phyloP scores from a whole-genome alignment of 2,113 vertebrate genomes.

The Apistogramma diplotaenia region DNA sequence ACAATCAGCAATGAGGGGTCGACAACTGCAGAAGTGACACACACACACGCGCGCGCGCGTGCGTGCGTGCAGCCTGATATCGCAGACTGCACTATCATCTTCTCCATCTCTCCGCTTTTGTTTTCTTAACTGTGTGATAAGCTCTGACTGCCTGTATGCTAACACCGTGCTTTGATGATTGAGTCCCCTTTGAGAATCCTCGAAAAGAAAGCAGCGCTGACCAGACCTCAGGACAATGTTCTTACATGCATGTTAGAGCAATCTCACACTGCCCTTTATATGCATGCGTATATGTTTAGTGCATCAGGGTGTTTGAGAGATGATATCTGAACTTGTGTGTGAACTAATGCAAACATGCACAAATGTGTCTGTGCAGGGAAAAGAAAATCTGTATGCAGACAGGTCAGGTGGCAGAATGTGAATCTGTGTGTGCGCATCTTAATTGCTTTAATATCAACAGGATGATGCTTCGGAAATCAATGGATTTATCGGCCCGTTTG shows the following conservation, averaged over 20 bases:
- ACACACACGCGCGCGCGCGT: not conserved
- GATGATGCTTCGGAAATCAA: constrained; percentile 3
- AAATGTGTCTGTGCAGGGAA: not conserved
- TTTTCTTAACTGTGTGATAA: not conserved
- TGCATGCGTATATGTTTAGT: not conserved
- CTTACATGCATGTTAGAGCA: not conserved
- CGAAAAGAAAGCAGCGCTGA: not conserved
- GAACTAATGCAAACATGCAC: not conserved
- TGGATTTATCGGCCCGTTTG: constrained; percentile 9
- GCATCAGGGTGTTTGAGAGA: not conserved
- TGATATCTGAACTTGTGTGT: not conserved
- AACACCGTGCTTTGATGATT: constrained; percentile 5
- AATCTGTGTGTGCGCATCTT: not conserved
- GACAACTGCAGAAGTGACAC: not conserved
- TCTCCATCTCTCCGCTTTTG: not conserved
- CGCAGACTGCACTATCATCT: not conserved
- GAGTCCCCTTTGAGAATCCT: not conserved
- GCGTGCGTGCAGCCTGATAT: not conserved
- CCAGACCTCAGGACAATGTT: not conserved
- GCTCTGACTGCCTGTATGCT: not conserved
- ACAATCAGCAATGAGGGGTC: not conserved
- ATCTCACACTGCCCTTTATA: not conserved
- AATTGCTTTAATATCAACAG: not conserved
- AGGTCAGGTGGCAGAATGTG: not conserved
- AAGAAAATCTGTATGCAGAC: not conserved